Conservation (phyloP, 2,797 vertebrate species). For the Ctenopoma multispine region DNA sequence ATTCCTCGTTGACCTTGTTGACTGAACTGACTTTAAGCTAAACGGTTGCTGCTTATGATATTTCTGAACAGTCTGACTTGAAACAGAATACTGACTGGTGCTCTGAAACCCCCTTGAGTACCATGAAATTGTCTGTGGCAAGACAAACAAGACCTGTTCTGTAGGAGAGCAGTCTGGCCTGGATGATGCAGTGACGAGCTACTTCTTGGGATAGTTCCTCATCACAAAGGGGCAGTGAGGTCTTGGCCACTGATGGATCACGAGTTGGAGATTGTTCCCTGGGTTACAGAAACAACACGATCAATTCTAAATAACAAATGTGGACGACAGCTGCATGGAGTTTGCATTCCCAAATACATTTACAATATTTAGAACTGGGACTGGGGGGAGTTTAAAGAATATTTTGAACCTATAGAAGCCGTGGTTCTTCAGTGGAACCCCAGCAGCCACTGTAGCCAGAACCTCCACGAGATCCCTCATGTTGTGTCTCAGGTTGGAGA, state of each 20-base stretch:
- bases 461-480: slow-evolving; percentile 92
- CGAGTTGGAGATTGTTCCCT: slow-evolving; percentile 41
- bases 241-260: background rate
- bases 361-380: accelerated
- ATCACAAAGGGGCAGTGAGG: background rate
- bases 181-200: slow-evolving; percentile 92
- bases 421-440: slow-evolving; percentile 83
- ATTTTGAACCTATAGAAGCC: slow-evolving; percentile 85
- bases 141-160: slow-evolving; percentile 88
- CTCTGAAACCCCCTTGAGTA: accelerated
- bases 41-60: background rate
- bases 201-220: slow-evolving; percentile 87
- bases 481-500: slow-evolving; percentile 90
- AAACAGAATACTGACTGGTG: background rate
- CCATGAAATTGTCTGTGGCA: background rate
- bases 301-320: background rate
- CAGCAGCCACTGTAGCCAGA: slow-evolving; percentile 89
- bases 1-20: background rate
- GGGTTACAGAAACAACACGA: background rate
- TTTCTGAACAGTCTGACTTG: background rate
- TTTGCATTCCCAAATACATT: background rate
- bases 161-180: slow-evolving; percentile 90
- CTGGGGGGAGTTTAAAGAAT: background rate
- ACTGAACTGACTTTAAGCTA: background rate
- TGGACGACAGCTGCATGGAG: accelerated